Conservation (phyloP, 2,888 invertebrate species). For the Mythimna vitellina region DNA sequence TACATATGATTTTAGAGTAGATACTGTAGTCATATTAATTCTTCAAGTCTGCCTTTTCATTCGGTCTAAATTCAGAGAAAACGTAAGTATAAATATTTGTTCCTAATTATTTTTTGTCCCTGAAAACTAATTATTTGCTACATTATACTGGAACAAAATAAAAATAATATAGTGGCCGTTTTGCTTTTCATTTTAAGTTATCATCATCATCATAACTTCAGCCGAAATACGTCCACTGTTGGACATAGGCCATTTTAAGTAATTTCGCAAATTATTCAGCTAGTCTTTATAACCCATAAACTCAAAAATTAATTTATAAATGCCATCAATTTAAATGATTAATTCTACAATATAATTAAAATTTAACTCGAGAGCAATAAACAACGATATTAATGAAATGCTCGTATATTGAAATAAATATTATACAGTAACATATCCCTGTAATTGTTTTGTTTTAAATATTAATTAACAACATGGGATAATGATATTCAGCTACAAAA, state of each 20-base stretch:
- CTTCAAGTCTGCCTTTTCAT: not conserved
- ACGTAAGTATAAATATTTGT: not conserved
- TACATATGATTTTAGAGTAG: not conserved
- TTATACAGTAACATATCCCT: not conserved
- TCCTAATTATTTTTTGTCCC: not conserved
- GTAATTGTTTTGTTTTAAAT: slow-evolving; percentile 8
- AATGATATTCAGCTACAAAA: not conserved
- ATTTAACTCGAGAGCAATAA: not conserved
- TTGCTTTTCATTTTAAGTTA: not conserved
- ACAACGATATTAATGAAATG: slow-evolving; percentile 4
- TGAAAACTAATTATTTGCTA: not conserved
- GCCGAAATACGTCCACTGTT: too few relatives aligned
- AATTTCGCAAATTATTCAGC: not conserved
- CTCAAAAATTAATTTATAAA: not conserved
- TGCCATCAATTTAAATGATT: not conserved
- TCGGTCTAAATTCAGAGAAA: not conserved
- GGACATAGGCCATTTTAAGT: not conserved
- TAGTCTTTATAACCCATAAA: not conserved
- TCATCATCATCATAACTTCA: too few relatives aligned
- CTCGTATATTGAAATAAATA: slow-evolving; percentile 8
- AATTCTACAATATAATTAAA: not conserved
- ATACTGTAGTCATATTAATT: not conserved
- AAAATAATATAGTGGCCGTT: not conserved
- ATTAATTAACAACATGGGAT: slow-evolving; percentile 14
- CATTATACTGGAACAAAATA: not conserved